Conservation (phyloP, 2,113 vertebrate species). For the Tetrao urogallus region DNA sequence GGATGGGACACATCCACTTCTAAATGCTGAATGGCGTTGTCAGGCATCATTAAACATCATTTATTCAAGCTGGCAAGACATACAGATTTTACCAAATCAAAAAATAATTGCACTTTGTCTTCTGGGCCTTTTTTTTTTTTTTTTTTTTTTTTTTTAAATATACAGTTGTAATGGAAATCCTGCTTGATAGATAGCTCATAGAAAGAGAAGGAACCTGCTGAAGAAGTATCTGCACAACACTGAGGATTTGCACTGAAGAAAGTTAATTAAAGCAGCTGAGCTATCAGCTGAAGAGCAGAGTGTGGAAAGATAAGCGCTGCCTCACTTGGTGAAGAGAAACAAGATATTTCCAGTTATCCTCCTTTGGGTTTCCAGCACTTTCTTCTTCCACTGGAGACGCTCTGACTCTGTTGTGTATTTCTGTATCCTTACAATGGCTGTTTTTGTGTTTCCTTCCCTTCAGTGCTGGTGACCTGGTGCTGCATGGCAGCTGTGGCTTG, state of each 20-base stretch:
- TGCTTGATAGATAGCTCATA: background rate
- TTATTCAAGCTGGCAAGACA: background rate
- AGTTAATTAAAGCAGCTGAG: constrained; percentile 27
- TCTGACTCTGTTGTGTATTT: background rate
- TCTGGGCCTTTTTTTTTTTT: constrained; percentile 11
- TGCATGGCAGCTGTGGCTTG: background rate
- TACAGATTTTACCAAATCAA: background rate
- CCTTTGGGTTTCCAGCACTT: background rate
- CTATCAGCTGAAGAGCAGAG: background rate
- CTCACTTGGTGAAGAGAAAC: background rate
- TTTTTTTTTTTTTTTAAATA: background rate
- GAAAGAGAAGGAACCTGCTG: constrained; percentile 1
- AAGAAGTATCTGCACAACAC: background rate
- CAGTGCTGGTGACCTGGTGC: background rate
- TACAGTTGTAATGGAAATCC: constrained; percentile 7
- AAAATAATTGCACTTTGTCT: background rate
- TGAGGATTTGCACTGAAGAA: background rate
- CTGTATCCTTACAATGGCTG: background rate
- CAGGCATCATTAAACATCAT: rapidly evolving
- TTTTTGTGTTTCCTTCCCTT: background rate
- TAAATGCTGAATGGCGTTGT: background rate
- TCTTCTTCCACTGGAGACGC: background rate
- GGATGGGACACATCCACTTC: background rate
- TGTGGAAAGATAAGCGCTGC: constrained; percentile 14
- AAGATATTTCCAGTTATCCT: background rate